Conservation (phyloP, 2,113 vertebrate species). For the Syrrhaptes paradoxus region DNA sequence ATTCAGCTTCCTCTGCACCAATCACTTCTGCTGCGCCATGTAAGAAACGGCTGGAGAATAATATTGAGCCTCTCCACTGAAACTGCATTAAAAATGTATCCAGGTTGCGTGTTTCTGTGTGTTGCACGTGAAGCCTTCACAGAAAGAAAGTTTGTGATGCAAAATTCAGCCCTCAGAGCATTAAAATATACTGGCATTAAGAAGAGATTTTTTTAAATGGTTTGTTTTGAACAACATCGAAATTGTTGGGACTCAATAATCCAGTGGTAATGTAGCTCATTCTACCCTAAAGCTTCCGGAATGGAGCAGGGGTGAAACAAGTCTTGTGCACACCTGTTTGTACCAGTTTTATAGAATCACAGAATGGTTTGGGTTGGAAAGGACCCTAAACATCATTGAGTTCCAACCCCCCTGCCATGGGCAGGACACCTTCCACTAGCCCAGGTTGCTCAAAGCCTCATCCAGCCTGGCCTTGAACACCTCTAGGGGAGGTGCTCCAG, state of each 20-base stretch:
- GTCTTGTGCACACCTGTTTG: accelerated
- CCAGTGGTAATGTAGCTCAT: neutral
- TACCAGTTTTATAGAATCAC: no score
- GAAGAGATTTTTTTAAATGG: neutral
- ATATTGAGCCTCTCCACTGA: neutral
- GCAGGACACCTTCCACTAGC: no score
- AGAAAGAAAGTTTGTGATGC: neutral
- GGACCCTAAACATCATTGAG: no score
- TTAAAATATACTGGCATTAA: neutral
- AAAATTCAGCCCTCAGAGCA: neutral
- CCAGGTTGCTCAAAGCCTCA: no score
- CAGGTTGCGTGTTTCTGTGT: neutral
- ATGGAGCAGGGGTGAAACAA: neutral
- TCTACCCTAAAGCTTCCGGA: neutral
- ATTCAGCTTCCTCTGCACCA: neutral
- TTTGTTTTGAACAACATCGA: neutral
- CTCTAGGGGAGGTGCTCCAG: no score
- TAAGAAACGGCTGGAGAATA: neutral
- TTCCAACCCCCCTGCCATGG: no score
- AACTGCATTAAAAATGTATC: neutral
- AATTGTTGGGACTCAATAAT: neutral
- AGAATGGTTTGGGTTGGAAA: no score
- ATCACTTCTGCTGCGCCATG: neutral
- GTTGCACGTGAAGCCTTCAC: neutral
- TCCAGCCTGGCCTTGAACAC: no score